Evolutionary conservation across 2,113 vertebrate genomes (phyloP), one percentile per base, ranked within the genome.

Genomic region (Sisor rabdophorus): DNA sequence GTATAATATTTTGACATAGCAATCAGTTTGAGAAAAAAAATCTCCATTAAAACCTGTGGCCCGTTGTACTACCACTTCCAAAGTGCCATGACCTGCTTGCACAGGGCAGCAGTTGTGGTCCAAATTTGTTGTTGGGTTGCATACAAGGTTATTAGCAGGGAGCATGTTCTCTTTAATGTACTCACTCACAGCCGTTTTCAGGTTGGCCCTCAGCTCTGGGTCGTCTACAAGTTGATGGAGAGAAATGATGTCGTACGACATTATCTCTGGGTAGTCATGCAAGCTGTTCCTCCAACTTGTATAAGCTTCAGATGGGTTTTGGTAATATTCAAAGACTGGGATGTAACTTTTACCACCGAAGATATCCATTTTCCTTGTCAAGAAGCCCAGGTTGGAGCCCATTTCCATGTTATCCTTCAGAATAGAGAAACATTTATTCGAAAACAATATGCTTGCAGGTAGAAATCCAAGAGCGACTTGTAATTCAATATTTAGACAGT

Each of bases 101-200:
- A 88, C 74, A 5, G 91, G 90, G 64, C 92, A 93, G 79, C 92
- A 93, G 85, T 92, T 89, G 2, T 89, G 84, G 73, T 92, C 91
- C 77, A 92, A 65, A 78, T 90, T 91, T 32, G 88, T 67, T 10
- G 84, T 83, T 1, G 85, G 87, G 13, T 84, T 86, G 68, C 92
- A 92, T 75, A 81, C 87, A 30, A 87, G 88, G 1, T 73, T 80
- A 11, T 85, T 81, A 8, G 80, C 69, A 30, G 82, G 79, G 69
- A 90, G 87, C 84, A 86, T 83, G 81, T 88, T 91, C 47, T 89
- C 88, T 67, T 87, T 80, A 2, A 92, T 90, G 22, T 92, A 91
- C 53, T 89, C 85, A 0, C 81, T 84, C 54, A 91, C 71, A 0
- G 74, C 80, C 11, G 17, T 86, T 60, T 74, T 89, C 50, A 91